Evolutionary conservation across 2,888 invertebrate genomes (phyloP).

Genomic region (Crocallis elinguaria): DNA sequence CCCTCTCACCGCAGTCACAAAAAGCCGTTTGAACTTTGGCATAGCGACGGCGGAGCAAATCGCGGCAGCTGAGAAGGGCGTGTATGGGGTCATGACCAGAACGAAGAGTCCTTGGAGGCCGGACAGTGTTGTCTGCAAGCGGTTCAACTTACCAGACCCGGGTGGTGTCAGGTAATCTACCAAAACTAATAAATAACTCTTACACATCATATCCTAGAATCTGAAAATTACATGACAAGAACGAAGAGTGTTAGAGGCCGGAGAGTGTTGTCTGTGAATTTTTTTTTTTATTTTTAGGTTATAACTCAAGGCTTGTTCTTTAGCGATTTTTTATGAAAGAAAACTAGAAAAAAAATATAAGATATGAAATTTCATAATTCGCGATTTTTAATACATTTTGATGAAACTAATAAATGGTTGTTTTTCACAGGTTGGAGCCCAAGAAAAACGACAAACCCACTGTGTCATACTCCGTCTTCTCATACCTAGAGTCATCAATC

Average conservation of each 20-base stretch:
- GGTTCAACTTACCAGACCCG: constrained; percentile 97
- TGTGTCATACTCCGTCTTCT: constrained; percentile 90
- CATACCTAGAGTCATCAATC: constrained; percentile 87
- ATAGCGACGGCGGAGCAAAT: constrained; percentile 78
- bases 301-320: no score
- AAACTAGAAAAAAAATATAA: no score
- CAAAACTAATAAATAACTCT: no score
- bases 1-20: constrained; percentile 64
- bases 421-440: constrained; percentile 68
- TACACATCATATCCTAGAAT: no score
- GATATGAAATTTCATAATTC: no score
- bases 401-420: constrained; percentile 8
- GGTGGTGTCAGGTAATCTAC: constrained; percentile 68
- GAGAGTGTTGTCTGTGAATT: no score
- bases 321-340: no score
- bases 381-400: no score
- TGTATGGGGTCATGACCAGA: constrained; percentile 92
- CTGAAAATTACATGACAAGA: no score
- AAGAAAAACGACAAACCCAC: constrained; percentile 82
- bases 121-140: constrained; percentile 91
- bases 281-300: no score
- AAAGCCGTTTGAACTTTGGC: constrained; percentile 63
- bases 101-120: constrained; percentile 91
- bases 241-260: no score
- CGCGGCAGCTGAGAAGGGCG: constrained; percentile 89